These are phyloP conservation scores for Julus scandinavius DNA, from an alignment of 2,888 invertebrate genomes.

Conservation along the genomic window DNA sequence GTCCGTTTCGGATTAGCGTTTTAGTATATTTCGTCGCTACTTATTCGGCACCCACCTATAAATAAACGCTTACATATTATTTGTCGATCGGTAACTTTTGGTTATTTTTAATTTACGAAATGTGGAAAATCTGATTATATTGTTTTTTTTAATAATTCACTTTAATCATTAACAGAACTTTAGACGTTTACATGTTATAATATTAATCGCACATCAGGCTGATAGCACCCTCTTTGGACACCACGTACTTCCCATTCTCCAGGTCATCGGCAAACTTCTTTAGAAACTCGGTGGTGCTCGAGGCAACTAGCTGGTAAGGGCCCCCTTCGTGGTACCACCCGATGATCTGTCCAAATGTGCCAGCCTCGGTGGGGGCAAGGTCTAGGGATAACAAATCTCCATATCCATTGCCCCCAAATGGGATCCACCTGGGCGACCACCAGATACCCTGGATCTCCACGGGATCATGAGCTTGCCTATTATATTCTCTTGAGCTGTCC, in stretches of 20 bases:
- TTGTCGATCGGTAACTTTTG: no score
- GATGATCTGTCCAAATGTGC: neutral
- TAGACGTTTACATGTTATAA: no score
- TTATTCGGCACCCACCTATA: no score
- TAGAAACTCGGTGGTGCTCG: neutral
- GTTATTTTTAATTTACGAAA: no score
- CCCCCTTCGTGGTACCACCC: neutral
- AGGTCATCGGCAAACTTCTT: neutral
- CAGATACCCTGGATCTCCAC: neutral
- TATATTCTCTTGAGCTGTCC: neutral
- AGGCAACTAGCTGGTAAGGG: neutral
- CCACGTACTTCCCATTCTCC: neutral
- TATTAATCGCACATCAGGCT: no score
- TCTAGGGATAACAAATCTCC: neutral
- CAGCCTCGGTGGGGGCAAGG: neutral
- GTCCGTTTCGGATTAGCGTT: no score
- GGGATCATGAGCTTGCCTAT: neutral
- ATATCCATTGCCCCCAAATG: neutral
- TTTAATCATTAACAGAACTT: no score
- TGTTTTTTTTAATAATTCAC: no score
- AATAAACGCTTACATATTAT: no score
- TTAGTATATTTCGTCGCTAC: no score
- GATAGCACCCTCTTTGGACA: neutral
- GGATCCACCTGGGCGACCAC: slow-evolving; percentile 21
- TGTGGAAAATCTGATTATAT: no score